A percentile compares a stretch with the other conserved stretches of the same genome.
Conservation (phyloP, 2,113 vertebrate species). For the Fulica atra region DNA sequence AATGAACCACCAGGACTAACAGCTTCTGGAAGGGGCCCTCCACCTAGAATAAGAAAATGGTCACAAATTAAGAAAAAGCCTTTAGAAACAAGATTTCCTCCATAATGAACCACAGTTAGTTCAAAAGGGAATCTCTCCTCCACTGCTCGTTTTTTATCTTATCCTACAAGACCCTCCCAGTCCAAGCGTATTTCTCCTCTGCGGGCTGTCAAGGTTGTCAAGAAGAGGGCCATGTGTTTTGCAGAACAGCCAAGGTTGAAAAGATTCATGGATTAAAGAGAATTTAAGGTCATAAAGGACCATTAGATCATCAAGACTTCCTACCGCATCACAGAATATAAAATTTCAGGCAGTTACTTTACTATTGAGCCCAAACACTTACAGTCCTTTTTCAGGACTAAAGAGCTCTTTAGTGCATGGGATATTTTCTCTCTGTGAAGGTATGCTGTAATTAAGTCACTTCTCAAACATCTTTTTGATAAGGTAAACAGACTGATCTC, state of each 20-base stretch:
- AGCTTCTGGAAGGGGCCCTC: neutral
- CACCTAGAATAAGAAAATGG: neutral
- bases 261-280: conserved; percentile 5
- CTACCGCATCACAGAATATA: neutral
- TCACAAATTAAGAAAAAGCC: neutral
- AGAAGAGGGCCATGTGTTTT: conserved; percentile 18
- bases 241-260: neutral
- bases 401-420: conserved; percentile 24
- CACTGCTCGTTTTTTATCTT: neutral
- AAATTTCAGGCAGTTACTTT: neutral
- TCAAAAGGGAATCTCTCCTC: neutral
- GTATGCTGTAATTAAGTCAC: conserved; percentile 53
- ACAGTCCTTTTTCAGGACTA: neutral
- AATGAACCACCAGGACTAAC: neutral
- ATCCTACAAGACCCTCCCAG: neutral
- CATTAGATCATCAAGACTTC: conserved; percentile 8
- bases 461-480: conserved; percentile 54
- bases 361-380: conserved; percentile 20
- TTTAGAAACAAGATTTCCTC: neutral
- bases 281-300: neutral
- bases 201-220: neutral
- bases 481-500: conserved; percentile 49
- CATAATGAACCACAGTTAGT: neutral
- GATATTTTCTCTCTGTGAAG: conserved; percentile 23
- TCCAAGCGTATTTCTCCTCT: neutral